Evolutionary conservation across 2,113 vertebrate genomes (phyloP).

Genomic region (Esox niger): DNA sequence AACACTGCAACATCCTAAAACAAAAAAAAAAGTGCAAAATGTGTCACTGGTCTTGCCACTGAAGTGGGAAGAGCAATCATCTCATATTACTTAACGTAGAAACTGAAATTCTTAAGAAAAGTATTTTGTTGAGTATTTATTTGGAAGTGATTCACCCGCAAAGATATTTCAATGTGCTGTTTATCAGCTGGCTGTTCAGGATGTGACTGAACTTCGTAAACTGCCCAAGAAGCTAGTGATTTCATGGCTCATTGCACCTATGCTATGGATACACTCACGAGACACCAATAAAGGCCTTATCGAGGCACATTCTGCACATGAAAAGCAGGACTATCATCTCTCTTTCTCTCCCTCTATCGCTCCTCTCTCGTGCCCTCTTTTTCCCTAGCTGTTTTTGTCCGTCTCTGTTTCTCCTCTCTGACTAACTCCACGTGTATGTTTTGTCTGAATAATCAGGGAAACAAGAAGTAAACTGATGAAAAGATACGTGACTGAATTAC

Average conservation of each 20-base stretch:
- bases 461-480: conserved; percentile 70
- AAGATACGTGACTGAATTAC: conserved; percentile 66
- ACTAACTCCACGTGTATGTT: conserved; percentile 62
- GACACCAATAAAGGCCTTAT: neutral
- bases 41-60: neutral
- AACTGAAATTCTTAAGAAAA: neutral
- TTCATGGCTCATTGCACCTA: neutral
- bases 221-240: neutral
- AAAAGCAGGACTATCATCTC: neutral
- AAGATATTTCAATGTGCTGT: neutral
- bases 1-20: neutral
- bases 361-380: too few relatives aligned
- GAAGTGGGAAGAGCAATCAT: neutral
- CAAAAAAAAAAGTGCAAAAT: neutral
- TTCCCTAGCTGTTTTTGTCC: too few relatives aligned
- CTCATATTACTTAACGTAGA: too few relatives aligned
- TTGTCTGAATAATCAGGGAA: conserved; percentile 78
- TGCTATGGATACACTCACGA: neutral
- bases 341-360: conserved; percentile 24
- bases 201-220: neutral
- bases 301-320: neutral
- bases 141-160: neutral
- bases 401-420: too few relatives aligned
- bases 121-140: neutral
- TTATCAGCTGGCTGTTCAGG: neutral